Evolutionary conservation across 2,113 vertebrate species (phyloP).

Genomic region (Mohoua ochrocephala): DNA sequence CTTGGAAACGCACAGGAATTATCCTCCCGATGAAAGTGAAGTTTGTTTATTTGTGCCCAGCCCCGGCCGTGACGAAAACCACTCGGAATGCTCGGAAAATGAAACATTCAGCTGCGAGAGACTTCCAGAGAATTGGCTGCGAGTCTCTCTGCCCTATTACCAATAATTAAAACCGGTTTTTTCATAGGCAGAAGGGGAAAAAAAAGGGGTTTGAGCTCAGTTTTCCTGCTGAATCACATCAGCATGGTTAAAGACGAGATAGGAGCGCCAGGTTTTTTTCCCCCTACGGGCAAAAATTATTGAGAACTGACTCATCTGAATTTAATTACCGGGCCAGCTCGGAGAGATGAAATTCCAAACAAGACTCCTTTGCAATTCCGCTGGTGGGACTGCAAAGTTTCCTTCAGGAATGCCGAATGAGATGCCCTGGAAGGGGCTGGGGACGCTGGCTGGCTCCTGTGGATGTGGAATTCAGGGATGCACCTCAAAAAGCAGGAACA

Average conservation of each 20-base stretch:
- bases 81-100: constrained; percentile 29
- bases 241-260: constrained; percentile 6
- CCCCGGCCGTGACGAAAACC: neutral
- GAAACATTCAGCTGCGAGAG: constrained; percentile 43
- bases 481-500: neutral
- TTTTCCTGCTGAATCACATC: constrained; percentile 43
- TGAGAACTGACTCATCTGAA: constrained; percentile 28
- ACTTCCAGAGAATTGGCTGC: constrained; percentile 42
- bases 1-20: neutral
- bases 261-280: neutral
- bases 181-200: neutral
- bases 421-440: neutral
- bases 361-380: neutral
- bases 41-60: neutral
- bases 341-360: neutral
- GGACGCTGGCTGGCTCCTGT: neutral
- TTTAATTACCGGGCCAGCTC: constrained; percentile 6
- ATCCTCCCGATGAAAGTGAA: neutral
- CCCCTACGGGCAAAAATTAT: constrained; percentile 28
- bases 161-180: constrained; percentile 61
- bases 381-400: neutral
- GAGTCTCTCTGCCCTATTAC: constrained; percentile 23
- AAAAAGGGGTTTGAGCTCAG: neutral
- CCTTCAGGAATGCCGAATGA: neutral
- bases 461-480: neutral